Evolutionary conservation across 1,140 invertebrate species (phyloP).

Genomic region (Drosophila rufa): DNA sequence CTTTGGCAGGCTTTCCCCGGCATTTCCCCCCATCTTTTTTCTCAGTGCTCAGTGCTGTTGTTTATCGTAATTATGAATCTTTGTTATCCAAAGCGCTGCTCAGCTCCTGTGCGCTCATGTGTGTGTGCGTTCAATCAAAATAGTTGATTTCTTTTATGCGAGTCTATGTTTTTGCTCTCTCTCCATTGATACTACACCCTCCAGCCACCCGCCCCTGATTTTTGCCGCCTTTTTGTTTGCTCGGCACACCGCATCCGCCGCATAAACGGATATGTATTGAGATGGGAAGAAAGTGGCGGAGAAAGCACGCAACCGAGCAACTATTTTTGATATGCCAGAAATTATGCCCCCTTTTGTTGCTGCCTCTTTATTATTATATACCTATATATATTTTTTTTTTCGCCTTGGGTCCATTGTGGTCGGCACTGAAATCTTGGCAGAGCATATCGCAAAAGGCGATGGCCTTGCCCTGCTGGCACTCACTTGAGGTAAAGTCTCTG

Average conservation of each 20-base stretch:
- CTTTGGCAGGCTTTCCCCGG: no score
- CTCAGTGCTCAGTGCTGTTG: slow-evolving; percentile 23
- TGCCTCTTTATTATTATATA: slow-evolving; percentile 21
- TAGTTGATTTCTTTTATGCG: slow-evolving; percentile 61
- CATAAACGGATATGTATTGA: slow-evolving; percentile 12
- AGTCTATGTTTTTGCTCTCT: slow-evolving; percentile 17
- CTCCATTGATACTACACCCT: background rate
- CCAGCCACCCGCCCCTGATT: background rate
- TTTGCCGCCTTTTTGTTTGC: slow-evolving; percentile 3
- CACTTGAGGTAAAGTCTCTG: slow-evolving; percentile 1
- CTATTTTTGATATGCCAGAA: slow-evolving; percentile 53
- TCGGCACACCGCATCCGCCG: slow-evolving; percentile 1
- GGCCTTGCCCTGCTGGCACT: slow-evolving; percentile 1
- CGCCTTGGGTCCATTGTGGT: slow-evolving; percentile 6
- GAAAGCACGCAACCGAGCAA: slow-evolving; percentile 35
- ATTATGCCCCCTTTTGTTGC: slow-evolving; percentile 32
- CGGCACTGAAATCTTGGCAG: slow-evolving; percentile 11
- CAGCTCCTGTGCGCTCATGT: slow-evolving; percentile 47
- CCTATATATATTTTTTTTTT: background rate
- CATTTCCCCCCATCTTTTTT: background rate
- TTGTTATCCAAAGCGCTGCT: slow-evolving; percentile 53
- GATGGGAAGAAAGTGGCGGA: slow-evolving; percentile 12
- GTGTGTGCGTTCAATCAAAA: slow-evolving; percentile 63
- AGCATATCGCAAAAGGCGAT: slow-evolving; percentile 17
- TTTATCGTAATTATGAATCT: slow-evolving; percentile 74